phyloP scores from a whole-genome alignment of 1,140 invertebrate species.

The Ceratina calcarata region DNA sequence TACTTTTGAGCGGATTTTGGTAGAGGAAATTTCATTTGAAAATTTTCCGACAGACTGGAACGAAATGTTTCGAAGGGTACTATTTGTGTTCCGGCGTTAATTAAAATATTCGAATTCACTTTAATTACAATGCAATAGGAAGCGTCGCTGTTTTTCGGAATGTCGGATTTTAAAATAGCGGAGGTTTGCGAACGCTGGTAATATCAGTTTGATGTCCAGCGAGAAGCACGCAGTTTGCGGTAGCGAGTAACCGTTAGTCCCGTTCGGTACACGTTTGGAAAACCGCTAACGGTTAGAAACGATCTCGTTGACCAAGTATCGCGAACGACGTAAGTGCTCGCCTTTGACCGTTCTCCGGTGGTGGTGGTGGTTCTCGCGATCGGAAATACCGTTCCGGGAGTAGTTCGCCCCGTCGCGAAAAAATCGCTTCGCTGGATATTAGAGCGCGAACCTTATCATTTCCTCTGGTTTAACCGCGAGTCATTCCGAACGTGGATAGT shows the following conservation, averaged over 20 bases:
- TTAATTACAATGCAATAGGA: neutral
- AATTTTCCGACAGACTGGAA: neutral
- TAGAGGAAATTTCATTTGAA: neutral
- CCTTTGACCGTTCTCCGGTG: neutral
- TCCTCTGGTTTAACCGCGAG: neutral
- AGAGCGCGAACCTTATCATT: constrained; percentile 20
- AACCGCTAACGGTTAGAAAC: constrained; percentile 48
- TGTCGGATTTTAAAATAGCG: neutral
- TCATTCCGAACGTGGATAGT: constrained; percentile 10
- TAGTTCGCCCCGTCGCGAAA: constrained; percentile 34
- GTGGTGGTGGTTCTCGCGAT: neutral
- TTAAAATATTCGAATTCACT: too few species aligned
- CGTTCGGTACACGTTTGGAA: constrained; percentile 26
- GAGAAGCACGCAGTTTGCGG: constrained; percentile 38
- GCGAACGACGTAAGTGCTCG: neutral
- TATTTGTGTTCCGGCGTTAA: neutral
- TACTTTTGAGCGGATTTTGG: neutral
- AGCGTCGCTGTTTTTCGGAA: neutral
- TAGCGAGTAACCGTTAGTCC: constrained; percentile 31
- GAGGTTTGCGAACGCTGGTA: neutral
- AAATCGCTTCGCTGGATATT: constrained; percentile 27
- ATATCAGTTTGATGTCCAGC: constrained; percentile 12
- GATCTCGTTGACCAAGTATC: constrained; percentile 45
- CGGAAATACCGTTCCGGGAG: neutral
- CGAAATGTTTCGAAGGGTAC: neutral